phyloP scores from a whole-genome alignment of 2,113 vertebrate species.

The Cettia cetti region DNA sequence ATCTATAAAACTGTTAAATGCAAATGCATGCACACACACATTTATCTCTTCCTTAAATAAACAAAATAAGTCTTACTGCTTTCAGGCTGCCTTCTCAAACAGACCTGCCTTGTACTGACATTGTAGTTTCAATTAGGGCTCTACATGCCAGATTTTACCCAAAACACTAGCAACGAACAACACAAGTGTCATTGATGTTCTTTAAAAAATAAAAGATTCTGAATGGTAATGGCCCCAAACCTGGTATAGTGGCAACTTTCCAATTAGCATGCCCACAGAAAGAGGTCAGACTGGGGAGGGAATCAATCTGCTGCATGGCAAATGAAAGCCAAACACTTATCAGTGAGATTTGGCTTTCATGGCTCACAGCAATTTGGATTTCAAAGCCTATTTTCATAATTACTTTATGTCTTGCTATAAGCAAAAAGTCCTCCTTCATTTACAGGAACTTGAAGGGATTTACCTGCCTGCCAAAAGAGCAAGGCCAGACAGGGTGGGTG shows the following conservation, averaged over 20 bases:
- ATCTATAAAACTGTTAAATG: conserved; percentile 7
- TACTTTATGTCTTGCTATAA: not conserved
- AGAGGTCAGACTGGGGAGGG: not conserved
- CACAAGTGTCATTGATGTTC: conserved; percentile 31
- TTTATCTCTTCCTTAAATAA: conserved; percentile 42
- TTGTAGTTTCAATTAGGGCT: not conserved
- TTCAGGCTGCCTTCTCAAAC: conserved; percentile 13
- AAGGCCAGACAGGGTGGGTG: not conserved
- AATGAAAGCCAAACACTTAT: not conserved
- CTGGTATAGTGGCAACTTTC: not conserved
- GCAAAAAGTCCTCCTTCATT: not conserved
- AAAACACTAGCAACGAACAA: conserved; percentile 34
- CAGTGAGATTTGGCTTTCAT: not conserved
- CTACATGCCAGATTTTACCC: conserved; percentile 29
- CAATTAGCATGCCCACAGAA: not conserved
- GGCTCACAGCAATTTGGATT: not conserved
- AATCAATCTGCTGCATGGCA: not conserved
- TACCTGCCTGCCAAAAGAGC: conserved; percentile 40
- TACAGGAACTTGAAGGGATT: not conserved
- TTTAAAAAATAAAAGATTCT: conserved; percentile 56
- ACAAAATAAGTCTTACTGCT: not conserved
- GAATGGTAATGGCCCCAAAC: conserved; percentile 35
- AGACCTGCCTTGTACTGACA: not conserved
- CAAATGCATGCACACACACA: conserved; percentile 19
- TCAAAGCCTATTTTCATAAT: not conserved